Percentiles rank a stretch among this genome's conserved stretches.
phyloP scores from a whole-genome alignment of 2,888 invertebrate species.

The Phyllotreta striolata region DNA sequence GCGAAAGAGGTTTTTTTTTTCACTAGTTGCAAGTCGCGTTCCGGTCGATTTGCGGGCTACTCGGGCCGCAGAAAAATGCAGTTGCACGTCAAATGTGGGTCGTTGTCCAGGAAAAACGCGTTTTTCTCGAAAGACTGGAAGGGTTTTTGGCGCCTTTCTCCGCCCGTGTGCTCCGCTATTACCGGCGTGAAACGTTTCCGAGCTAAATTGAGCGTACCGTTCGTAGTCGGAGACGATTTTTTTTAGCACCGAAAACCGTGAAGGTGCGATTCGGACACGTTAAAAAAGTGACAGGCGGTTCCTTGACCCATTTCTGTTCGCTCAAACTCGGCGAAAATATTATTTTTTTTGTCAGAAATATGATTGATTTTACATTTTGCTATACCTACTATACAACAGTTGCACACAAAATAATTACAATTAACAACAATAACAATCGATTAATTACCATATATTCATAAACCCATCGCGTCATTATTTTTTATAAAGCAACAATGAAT shows the following conservation, averaged over 20 bases:
- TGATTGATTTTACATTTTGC: neutral
- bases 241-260: neutral
- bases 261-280: neutral
- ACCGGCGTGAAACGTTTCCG: slow-evolving; percentile 9
- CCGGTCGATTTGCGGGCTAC: too few species aligned
- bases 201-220: slow-evolving; percentile 15
- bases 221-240: neutral
- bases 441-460: too few species aligned
- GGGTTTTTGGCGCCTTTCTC: neutral
- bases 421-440: too few species aligned
- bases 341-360: neutral
- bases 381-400: too few species aligned
- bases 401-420: too few species aligned
- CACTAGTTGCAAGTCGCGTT: too few species aligned
- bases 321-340: neutral
- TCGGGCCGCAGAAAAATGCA: too few species aligned
- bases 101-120: neutral
- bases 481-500: neutral
- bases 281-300: slow-evolving; percentile 4
- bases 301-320: slow-evolving; percentile 13
- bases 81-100: too few species aligned
- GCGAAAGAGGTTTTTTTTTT: too few species aligned
- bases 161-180: neutral
- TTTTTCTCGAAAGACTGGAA: neutral
- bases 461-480: neutral